Conservation (phyloP, 2,888 invertebrate species). For the Philereme transversata region DNA sequence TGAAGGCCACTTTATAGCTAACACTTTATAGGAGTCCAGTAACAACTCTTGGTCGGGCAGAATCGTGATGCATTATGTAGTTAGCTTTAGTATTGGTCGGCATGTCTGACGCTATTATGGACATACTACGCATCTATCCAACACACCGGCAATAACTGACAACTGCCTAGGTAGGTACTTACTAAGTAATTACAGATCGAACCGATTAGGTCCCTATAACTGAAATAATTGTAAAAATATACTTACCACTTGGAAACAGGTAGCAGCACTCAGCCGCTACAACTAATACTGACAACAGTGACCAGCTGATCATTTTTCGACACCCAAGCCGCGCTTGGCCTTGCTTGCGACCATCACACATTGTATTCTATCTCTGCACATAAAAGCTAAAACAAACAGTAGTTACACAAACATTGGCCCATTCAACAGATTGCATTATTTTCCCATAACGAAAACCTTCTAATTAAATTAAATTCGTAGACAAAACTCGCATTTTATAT, state of each 20-base stretch:
- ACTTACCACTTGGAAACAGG: slow-evolving; percentile 81
- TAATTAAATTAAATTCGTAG: not conserved
- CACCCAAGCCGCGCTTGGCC: slow-evolving; percentile 42
- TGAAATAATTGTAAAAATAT: not conserved
- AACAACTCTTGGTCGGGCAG: too few species aligned
- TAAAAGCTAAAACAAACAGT: slow-evolving; percentile 30
- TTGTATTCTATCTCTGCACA: slow-evolving; percentile 46
- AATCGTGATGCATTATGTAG: too few species aligned
- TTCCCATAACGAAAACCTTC: not conserved
- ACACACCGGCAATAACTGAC: too few species aligned
- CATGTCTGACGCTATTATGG: too few species aligned
- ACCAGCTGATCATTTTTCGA: slow-evolving; percentile 61
- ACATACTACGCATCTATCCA: too few species aligned
- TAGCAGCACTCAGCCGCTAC: slow-evolving; percentile 72
- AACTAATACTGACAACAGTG: slow-evolving; percentile 53
- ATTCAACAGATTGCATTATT: slow-evolving; percentile 11
- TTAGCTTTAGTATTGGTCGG: too few species aligned
- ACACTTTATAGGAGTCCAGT: too few species aligned
- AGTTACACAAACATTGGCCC: not conserved
- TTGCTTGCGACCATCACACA: slow-evolving; percentile 62
- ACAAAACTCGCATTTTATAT: not conserved
- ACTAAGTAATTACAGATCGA: not conserved
- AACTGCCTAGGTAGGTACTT: not conserved
- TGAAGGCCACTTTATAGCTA: too few species aligned
- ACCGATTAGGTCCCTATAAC: too few species aligned